These are phyloP conservation scores for Pipistrellus pipistrellus DNA, from an alignment of 2,797 vertebrate species.

Conservation along the genomic window DNA sequence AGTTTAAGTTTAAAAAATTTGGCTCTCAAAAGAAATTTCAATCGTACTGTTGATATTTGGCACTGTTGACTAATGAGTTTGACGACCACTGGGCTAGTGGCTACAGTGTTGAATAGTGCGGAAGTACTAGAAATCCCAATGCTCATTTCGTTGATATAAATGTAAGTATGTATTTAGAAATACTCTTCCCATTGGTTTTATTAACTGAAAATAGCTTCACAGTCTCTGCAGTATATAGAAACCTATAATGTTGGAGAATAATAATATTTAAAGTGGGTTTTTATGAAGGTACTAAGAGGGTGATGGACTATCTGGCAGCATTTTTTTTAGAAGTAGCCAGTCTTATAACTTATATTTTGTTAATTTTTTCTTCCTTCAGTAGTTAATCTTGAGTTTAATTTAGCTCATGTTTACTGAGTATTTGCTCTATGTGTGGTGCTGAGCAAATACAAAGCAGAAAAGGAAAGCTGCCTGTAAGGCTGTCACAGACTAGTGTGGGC, in stretches of 20 bases:
- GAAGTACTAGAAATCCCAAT: neutral
- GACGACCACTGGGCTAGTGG: neutral
- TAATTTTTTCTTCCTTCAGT: neutral
- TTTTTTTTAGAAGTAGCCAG: slow-evolving; percentile 10
- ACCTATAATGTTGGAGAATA: slow-evolving; percentile 16
- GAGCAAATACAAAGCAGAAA: neutral
- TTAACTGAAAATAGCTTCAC: neutral
- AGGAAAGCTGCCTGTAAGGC: neutral
- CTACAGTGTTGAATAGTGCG: neutral
- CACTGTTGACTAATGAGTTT: too few relatives aligned
- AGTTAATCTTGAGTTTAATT: neutral
- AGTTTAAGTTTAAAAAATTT: too few relatives aligned
- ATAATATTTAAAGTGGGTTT: neutral
- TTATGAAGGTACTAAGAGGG: neutral
- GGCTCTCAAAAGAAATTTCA: too few relatives aligned
- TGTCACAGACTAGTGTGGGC: neutral
- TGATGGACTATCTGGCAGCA: neutral
- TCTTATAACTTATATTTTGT: neutral
- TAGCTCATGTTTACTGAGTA: neutral
- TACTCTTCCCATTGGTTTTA: slow-evolving; percentile 4
- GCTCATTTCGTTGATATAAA: neutral
- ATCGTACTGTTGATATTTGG: too few relatives aligned
- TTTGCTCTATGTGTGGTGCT: neutral
- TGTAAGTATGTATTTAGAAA: slow-evolving; percentile 32
- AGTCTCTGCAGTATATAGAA: slow-evolving; percentile 2